Base-by-base conservation (phyloP, 1,140 invertebrate genomes). In the Polypedilum pembai region DNA sequence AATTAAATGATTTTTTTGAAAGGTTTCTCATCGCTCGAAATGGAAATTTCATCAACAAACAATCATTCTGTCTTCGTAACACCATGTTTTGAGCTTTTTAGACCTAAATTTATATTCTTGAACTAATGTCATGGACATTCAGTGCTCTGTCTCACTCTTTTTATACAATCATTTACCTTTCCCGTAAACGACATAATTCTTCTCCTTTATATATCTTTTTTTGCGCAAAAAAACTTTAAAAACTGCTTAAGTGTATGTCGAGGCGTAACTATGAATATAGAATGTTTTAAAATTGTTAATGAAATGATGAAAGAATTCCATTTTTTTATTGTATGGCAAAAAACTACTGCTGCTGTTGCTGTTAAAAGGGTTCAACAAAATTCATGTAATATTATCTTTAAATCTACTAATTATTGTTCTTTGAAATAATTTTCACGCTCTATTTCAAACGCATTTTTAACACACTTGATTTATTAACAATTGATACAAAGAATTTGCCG, bases 81-180 rank as follows among this genome's bases (percentile, higher is more conserved):
- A 56, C n/a, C n/a, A n/a, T n/a, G n/a, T 56, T n/a, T 56, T 56
- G 24, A 33, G 24, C 24, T 33, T 33, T 3, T 33, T 33, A 33
- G 24, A 33, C 5, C 5, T 33, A 5, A 56, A 56, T 56, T 56
- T 56, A 33, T 33, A 56, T 56, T 56, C 12, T 56, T 56, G 45
- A 56, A 56, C 45, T 56, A 56, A 56, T 56, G 45, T 56, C 45
- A 56, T 56, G 45, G 45, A 56, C 45, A 56, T n/a, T 56, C 45
- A n/a, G 12, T n/a, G 45, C 20, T 20, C 20, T 69, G n/a, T 69
- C 63, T 17, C 18, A 69, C 18, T 20, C 65, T 20, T 7, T 69
- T 69, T 20, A 69, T 20, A 17, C 18, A 17, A 66, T 66, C 63
- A 66, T 69, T 69, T 69, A 69, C 65, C 17, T 56, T 56, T 56